Conservation (phyloP, 2,888 invertebrate species). For the Phragmatobia fuliginosa region DNA sequence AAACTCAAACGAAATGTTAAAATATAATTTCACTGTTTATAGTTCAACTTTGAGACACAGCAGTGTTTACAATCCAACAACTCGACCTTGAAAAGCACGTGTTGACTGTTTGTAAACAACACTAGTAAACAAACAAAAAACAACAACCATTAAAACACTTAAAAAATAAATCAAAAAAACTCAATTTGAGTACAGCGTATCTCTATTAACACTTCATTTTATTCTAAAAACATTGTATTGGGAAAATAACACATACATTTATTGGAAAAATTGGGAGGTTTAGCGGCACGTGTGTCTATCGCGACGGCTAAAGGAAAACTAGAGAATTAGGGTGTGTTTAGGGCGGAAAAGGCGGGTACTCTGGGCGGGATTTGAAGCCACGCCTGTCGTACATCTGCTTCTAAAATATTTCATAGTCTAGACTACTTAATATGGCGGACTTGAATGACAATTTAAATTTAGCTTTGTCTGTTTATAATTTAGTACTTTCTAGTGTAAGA, state of each 20-base stretch:
- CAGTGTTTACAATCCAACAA: conserved; percentile 40
- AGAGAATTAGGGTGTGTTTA: conserved; percentile 17
- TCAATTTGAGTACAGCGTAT: not conserved
- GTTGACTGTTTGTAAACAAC: conserved; percentile 56
- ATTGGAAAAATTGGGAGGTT: not conserved
- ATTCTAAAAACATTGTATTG: not conserved
- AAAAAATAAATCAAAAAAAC: not conserved
- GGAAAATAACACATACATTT: not conserved
- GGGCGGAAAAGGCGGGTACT: conserved; percentile 23
- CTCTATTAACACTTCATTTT: not conserved
- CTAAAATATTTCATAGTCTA: conserved; percentile 59
- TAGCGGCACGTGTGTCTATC: conserved; percentile 13
- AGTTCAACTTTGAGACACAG: not conserved
- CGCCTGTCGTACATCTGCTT: conserved; percentile 43
- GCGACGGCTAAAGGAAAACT: conserved; percentile 18
- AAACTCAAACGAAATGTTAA: not conserved
- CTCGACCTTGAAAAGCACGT: conserved; percentile 50
- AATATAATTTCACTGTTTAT: conserved; percentile 10
- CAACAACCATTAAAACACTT: not conserved
- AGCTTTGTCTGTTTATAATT: not conserved
- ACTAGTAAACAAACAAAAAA: conserved; percentile 14
- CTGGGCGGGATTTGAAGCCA: conserved; percentile 40
- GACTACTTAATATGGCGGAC: conserved; percentile 54
- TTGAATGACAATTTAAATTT: not conserved
- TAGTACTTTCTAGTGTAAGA: not conserved